phyloP scores from a whole-genome alignment of 37 sponge, comb jelly and placozoan species.

The Haliclona indistincta region DNA sequence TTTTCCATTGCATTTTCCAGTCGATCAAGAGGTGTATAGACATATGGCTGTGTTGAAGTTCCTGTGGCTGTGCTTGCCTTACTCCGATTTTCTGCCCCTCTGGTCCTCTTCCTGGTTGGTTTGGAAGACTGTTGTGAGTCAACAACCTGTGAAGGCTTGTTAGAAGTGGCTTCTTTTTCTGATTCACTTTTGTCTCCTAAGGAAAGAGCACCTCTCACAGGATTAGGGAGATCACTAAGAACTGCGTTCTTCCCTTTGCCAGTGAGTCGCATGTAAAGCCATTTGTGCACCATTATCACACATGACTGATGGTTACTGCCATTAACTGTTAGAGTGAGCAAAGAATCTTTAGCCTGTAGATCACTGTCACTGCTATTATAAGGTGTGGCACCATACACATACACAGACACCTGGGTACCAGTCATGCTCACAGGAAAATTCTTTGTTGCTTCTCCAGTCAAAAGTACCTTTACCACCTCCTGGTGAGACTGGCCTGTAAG shows the following conservation, averaged over 20 bases:
- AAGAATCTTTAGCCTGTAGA: not conserved
- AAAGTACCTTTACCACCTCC: no score
- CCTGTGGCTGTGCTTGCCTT: not conserved
- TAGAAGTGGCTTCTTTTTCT: not conserved
- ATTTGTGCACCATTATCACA: not conserved
- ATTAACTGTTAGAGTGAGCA: not conserved
- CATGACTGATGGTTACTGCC: not conserved
- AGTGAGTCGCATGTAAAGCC: not conserved
- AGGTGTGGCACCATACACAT: not conserved
- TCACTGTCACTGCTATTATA: not conserved
- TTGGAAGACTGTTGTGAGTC: not conserved
- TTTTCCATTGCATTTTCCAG: not conserved
- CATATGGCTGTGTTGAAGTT: not conserved
- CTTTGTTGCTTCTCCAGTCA: no score
- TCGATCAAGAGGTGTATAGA: constrained; percentile 27
- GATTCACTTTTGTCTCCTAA: not conserved
- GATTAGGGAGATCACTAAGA: not conserved
- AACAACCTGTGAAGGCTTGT: constrained; percentile 5
- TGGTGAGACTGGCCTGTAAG: no score
- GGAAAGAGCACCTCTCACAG: not conserved
- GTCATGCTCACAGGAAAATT: no score
- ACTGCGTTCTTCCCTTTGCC: not conserved
- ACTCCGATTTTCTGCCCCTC: not conserved
- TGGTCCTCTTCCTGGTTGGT: not conserved
- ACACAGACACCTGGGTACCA: no score